Evolutionary conservation across 2,888 invertebrate genomes (phyloP), one percentile per base, ranked within the genome.

Genomic region (Melangyna quadrimaculata): DNA sequence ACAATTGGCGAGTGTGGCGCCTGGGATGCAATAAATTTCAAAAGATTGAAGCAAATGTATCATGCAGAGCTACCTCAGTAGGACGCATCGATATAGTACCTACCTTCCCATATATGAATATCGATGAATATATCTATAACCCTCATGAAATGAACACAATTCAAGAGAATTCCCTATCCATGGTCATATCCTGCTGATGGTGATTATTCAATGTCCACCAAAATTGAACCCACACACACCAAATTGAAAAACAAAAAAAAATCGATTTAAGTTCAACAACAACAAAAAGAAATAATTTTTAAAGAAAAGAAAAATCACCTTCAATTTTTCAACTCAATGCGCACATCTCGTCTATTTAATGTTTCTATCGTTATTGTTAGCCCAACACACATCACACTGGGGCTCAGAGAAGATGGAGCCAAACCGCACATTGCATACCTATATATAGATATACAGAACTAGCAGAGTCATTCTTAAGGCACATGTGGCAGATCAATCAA

Each of bases 401-500:
- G 12, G 61, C 40, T 48, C 10, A 14, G 7, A 9, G 14, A 12
- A 45, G 51, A 9, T 63, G 53, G 17, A 67, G 40, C 32, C 35
- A 24, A 35, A 24, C 35, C 61, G n/a, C n/a, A 43, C 24, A 61
- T 37, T 37, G 14, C 37, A 12, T n/a, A 22, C 1, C 22, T 2
- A 22, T 6, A 24, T 3, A 48, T 5, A 43, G 17, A 43, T 8
- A 43, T 45, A 40, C 22, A 65, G 32, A 57, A 70, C 22, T n/a
- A 69, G 51, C 74, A 37, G 12, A 53, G 75, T 53, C 69, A 69
- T 48, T 59, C 48, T 51, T n/a, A 17, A 67, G 40, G 72, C 67
- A 59, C 67, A 78, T 82, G 80, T 70, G 75, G 81, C 29, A 69
- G 82, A 82, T 73, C 82, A 78, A 82, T 82, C 82, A 82, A 82